Percentiles rank a stretch among this genome's conserved stretches.
These are phyloP conservation scores for Scytalopus superciliaris DNA, from an alignment of 2,113 vertebrate species.

Conservation along the genomic window DNA sequence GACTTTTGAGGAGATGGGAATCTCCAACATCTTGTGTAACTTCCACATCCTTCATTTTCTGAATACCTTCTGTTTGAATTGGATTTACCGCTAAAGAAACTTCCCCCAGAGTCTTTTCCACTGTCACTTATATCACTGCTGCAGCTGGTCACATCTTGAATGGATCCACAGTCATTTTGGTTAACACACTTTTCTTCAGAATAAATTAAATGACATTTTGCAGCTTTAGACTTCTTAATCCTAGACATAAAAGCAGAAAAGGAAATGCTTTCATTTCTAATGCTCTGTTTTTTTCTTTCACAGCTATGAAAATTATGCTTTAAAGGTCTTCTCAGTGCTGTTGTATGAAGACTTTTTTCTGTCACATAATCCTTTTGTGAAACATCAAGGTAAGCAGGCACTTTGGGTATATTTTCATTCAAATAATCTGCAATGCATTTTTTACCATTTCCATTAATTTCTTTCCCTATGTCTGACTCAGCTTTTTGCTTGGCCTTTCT, in stretches of 20 bases:
- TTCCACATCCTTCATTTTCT: slow-evolving; percentile 52
- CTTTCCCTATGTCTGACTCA: slow-evolving; percentile 74
- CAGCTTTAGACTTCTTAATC: slow-evolving; percentile 65
- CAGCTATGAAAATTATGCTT: slow-evolving; percentile 63
- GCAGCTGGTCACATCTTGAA: slow-evolving; percentile 29
- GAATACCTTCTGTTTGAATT: slow-evolving; percentile 30
- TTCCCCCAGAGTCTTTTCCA: slow-evolving; percentile 30
- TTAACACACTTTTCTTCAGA: slow-evolving; percentile 46
- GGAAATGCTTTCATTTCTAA: slow-evolving; percentile 73
- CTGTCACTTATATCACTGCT: slow-evolving; percentile 39
- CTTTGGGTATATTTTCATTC: slow-evolving; percentile 70
- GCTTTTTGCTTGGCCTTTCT: slow-evolving; percentile 73
- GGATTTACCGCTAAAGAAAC: slow-evolving; percentile 46
- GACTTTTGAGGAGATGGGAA: slow-evolving; percentile 48
- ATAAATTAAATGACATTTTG: slow-evolving; percentile 33
- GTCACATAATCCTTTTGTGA: slow-evolving; percentile 41
- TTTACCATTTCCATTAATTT: slow-evolving; percentile 44
- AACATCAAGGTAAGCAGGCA: slow-evolving; percentile 67
- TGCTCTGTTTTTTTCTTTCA: slow-evolving; percentile 65
- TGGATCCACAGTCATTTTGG: slow-evolving; percentile 13
- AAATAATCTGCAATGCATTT: slow-evolving; percentile 56
- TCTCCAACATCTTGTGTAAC: slow-evolving; percentile 29
- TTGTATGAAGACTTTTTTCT: slow-evolving; percentile 52
- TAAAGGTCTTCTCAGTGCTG: slow-evolving; percentile 65
- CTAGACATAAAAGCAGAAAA: slow-evolving; percentile 69